phyloP scores from a whole-genome alignment of 2,113 vertebrate species.

The Esox niger region DNA sequence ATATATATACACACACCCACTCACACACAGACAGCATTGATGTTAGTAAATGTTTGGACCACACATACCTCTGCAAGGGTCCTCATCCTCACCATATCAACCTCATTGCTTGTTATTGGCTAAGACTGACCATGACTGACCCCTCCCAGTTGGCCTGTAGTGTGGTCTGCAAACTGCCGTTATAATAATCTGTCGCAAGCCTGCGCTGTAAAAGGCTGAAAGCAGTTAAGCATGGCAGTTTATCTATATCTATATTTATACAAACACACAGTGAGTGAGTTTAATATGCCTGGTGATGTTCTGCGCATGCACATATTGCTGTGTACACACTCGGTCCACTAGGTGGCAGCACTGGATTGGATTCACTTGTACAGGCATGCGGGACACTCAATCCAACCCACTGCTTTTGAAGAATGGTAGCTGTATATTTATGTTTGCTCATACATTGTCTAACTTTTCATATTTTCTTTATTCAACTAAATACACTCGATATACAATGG shows the following conservation, averaged over 20 bases:
- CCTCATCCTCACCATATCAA: conserved; percentile 2
- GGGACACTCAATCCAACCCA: neutral
- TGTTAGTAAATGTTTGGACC: conserved; percentile 69
- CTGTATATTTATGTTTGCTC: too few species aligned
- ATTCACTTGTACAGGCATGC: conserved; percentile 13
- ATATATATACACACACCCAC: conserved; percentile 14
- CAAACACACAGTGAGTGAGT: too few species aligned
- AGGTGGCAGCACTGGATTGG: conserved; percentile 42
- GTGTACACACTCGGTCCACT: conserved; percentile 54
- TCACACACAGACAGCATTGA: conserved; percentile 42
- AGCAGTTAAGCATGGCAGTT: conserved; percentile 46
- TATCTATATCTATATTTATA: too few species aligned
- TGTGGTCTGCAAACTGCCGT: conserved; percentile 28
- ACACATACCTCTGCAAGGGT: conserved; percentile 11
- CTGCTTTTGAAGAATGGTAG: too few species aligned
- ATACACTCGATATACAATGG: too few species aligned
- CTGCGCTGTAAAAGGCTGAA: conserved; percentile 60
- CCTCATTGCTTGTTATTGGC: conserved; percentile 41
- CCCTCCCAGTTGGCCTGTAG: neutral
- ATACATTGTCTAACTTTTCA: too few species aligned
- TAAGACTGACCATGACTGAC: conserved; percentile 2
- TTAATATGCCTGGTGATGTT: neutral
- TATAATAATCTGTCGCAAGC: conserved; percentile 46
- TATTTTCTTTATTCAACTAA: too few species aligned
- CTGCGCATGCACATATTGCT: conserved; percentile 14